Percentiles rank a stretch among this genome's conserved stretches.
Evolutionary conservation across 2,113 vertebrate species (phyloP).

Genomic region (Phylloscopus whistleri): DNA sequence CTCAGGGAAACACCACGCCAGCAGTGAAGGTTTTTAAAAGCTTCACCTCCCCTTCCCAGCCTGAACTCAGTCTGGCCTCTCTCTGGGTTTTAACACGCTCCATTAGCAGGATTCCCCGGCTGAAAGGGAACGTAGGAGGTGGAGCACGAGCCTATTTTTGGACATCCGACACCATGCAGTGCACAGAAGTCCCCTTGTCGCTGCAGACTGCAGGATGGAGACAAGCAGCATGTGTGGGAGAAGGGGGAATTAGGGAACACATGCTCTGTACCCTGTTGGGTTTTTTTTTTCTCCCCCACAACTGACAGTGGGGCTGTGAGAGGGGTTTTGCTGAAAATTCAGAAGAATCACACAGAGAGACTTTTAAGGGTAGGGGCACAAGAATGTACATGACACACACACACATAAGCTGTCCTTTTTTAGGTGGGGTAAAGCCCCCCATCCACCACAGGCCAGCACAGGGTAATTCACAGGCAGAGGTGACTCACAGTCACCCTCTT

Average conservation of each 20-base stretch:
- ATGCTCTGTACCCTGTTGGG: accelerated
- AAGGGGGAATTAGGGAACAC: background rate
- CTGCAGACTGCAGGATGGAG: background rate
- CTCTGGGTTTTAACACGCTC: background rate
- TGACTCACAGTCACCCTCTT: background rate
- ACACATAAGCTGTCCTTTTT: background rate
- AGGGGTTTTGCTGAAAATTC: background rate
- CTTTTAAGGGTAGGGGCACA: background rate
- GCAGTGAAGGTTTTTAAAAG: conserved; percentile 6
- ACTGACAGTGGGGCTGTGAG: background rate
- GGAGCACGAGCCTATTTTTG: conserved; percentile 7
- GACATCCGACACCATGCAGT: accelerated
- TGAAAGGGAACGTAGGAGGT: background rate
- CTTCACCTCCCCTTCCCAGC: background rate
- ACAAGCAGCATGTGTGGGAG: background rate
- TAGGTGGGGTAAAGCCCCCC: background rate
- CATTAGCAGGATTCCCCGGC: conserved; percentile 19
- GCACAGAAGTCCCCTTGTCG: background rate
- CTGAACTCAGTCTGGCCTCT: background rate
- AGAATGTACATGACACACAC: background rate
- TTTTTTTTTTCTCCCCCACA: background rate
- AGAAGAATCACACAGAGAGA: background rate
- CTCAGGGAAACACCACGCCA: background rate
- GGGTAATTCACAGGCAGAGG: background rate
- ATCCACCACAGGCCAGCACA: background rate